Evolutionary conservation across 2,797 vertebrate genomes (phyloP), one percentile per base, ranked within the genome.

Genomic region (Rhinichthys osculus): DNA sequence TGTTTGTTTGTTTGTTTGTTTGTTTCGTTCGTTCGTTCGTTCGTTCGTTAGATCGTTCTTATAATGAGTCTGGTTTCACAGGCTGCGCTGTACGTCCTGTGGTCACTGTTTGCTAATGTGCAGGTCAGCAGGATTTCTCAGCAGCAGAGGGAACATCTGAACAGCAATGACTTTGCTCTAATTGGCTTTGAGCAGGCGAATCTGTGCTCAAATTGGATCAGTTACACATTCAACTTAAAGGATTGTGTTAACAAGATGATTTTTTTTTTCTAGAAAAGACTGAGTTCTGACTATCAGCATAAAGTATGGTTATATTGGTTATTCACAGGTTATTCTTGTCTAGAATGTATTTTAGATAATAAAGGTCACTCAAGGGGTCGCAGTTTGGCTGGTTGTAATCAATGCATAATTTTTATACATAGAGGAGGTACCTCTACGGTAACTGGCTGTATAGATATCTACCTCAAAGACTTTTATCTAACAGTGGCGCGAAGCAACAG

Each of bases 61-160:
- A 38, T 64, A 83, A 74, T 50, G 21, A 64, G 82, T 52, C 69
- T 73, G 23, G 59, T 73, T 72, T 72, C n/a, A 59, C 81, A 82
- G 69, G 30, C 30, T 50, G 17, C 47, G 52, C 27, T 57, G 7
- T 8, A 38, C 7, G 1, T 52, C 57, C 57, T 66, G 54, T 74
- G 57, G 33, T 66, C 57, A 30, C n/a, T 50, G 54, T 74, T 83
- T 74, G 52, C 40, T 62, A n/a, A 74, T 74, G 19, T 74, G 57
- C 30, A 76, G 71, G 42, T 38, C 72, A 83, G 82, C 69, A 72
- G 69, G 81, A 82, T 23, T 17, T 72, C 50, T 38, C 66, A 54
- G 66, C 33, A 4, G 33, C 47, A 38, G 13, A 72, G 47, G 14
- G 38, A 72, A 82, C 54, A 47, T 73, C 38, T 66, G 23, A 66